Percentiles rank a stretch among this genome's conserved stretches.
Evolutionary conservation across 2,113 vertebrate species (phyloP).

Genomic region (Myotis lucifugus): DNA sequence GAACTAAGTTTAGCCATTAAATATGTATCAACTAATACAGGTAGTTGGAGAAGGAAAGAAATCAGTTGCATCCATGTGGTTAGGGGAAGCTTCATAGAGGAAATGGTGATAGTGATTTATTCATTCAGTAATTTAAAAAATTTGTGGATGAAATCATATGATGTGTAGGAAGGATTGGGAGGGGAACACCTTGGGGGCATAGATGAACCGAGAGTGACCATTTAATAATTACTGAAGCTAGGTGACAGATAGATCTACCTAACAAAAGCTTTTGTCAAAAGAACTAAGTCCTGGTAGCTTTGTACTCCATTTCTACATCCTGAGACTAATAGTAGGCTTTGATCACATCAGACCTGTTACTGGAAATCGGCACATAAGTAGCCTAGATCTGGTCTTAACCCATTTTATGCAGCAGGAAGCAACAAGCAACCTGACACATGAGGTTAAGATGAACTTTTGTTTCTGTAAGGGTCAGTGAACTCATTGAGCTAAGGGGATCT

Average conservation of each 20-base stretch:
- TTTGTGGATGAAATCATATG: constrained; percentile 15
- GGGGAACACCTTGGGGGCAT: background rate
- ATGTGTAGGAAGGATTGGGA: background rate
- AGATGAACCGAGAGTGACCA: background rate
- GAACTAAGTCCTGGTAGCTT: background rate
- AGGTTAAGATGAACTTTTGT: constrained; percentile 18
- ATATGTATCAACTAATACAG: background rate
- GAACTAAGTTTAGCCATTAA: background rate
- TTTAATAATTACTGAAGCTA: constrained; percentile 29
- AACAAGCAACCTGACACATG: background rate
- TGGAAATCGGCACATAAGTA: background rate
- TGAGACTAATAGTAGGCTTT: background rate
- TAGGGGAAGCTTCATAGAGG: background rate
- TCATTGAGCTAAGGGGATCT: background rate
- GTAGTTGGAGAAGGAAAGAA: background rate
- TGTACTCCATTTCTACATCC: background rate
- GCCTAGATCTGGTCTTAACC: background rate
- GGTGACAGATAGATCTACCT: background rate
- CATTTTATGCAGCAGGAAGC: background rate
- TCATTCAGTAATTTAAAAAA: constrained; percentile 23
- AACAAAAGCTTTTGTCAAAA: constrained; percentile 12
- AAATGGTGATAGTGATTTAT: background rate
- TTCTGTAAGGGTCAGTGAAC: background rate
- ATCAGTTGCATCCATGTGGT: background rate
- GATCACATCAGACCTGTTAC: background rate